Conservation (phyloP, 1,140 invertebrate genomes). For the Rhyacophila brunnea region DNA sequence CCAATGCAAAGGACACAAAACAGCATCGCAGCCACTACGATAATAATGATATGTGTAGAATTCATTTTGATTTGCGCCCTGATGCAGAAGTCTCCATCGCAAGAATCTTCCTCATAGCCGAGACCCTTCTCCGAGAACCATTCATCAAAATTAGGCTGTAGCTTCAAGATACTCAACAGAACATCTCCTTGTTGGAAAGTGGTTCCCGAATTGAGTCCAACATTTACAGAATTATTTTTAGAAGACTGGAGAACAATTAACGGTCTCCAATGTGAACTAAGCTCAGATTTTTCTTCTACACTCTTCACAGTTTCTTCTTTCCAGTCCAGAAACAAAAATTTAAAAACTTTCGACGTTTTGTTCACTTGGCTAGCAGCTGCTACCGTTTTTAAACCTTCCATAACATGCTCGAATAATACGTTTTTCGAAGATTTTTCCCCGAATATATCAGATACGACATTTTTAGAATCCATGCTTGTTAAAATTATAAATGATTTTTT, state of each 20-base stretch:
- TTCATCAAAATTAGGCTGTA: constrained; percentile 32
- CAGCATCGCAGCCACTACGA: constrained; percentile 25
- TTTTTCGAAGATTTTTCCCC: constrained; percentile 25
- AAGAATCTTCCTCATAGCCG: constrained; percentile 27
- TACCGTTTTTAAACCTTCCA: constrained; percentile 29
- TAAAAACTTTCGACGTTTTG: constrained; percentile 24
- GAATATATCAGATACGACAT: constrained; percentile 17
- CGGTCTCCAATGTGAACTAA: constrained; percentile 26
- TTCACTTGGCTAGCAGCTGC: constrained; percentile 10
- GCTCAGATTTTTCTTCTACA: constrained; percentile 1
- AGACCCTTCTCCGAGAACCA: constrained; percentile 30
- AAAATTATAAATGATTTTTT: constrained; percentile 32
- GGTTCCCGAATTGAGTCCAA: not conserved
- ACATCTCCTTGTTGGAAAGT: constrained; percentile 18
- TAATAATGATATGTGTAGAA: constrained; percentile 32
- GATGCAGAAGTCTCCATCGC: constrained; percentile 33
- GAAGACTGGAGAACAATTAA: constrained; percentile 25
- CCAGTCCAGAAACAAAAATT: constrained; percentile 34
- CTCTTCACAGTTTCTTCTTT: constrained; percentile 7
- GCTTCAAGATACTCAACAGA: constrained; percentile 19
- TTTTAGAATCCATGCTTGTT: constrained; percentile 30
- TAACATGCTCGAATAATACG: constrained; percentile 30
- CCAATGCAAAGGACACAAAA: constrained; percentile 23
- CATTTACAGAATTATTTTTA: constrained; percentile 10
- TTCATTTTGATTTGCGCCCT: constrained; percentile 32